These are phyloP conservation scores for Chaetophractus vellerosus DNA, from an alignment of 2,797 vertebrate species.

Conservation along the genomic window DNA sequence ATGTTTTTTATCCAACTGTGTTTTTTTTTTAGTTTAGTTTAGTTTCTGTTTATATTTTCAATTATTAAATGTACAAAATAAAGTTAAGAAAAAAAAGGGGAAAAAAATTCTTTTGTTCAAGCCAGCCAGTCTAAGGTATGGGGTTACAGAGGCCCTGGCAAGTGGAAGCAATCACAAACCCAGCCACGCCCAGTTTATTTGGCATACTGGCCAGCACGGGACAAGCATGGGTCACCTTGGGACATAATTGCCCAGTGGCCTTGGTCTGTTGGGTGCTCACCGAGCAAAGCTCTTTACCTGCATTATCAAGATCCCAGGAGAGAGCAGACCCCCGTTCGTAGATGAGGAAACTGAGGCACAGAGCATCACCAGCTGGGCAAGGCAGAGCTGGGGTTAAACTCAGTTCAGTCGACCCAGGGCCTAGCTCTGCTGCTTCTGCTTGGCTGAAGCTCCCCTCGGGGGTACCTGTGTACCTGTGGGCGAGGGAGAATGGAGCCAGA, in stretches of 20 bases:
- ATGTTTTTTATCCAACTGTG: no score
- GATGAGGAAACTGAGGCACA: background rate
- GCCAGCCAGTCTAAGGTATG: no score
- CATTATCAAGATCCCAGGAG: background rate
- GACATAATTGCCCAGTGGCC: background rate
- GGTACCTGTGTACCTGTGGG: background rate
- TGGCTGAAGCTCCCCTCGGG: background rate
- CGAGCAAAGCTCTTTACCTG: no score
- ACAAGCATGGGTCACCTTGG: background rate
- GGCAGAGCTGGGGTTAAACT: no score
- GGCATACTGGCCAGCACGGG: background rate
- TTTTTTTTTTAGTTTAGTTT: no score
- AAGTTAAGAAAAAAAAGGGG: no score
- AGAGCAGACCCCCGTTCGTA: background rate
- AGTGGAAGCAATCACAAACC: background rate
- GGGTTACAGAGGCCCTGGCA: no score
- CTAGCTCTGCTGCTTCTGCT: background rate
- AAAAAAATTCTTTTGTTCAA: no score
- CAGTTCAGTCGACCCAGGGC: no score
- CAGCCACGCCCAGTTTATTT: background rate
- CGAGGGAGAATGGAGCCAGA: background rate
- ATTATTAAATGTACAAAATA: no score
- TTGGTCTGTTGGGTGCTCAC: background rate
- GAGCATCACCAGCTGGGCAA: background rate
- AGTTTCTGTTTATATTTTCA: no score